Evolutionary conservation across 2,888 invertebrate genomes (phyloP).

Genomic region (Perdita meconis): DNA sequence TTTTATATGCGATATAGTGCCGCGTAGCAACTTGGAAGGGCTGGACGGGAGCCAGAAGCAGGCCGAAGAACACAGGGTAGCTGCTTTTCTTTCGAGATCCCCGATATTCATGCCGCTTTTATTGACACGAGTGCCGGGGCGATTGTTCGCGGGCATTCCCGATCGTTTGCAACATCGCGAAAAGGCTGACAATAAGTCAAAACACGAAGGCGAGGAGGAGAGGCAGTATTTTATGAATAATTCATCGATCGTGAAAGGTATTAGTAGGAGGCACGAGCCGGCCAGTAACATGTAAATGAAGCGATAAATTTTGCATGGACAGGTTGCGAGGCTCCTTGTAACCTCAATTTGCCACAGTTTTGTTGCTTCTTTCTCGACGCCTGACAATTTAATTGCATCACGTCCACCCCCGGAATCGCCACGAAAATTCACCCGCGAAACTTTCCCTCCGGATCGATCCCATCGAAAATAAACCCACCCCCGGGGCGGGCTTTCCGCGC

Average conservation of each 20-base stretch:
- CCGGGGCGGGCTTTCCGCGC: too few species aligned
- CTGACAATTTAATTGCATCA: constrained; percentile 52
- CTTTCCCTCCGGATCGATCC: background rate
- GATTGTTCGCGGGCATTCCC: constrained; percentile 56
- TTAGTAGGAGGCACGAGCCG: constrained; percentile 71
- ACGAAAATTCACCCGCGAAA: constrained; percentile 9
- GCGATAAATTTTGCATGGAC: constrained; percentile 76
- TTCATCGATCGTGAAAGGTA: constrained; percentile 73
- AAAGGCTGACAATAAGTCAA: constrained; percentile 74
- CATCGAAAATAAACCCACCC: background rate
- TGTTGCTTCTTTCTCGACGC: constrained; percentile 45
- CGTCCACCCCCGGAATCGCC: background rate
- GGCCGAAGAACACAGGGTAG: constrained; percentile 38
- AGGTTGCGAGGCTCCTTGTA: constrained; percentile 65
- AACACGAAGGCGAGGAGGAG: constrained; percentile 64
- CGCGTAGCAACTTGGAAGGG: constrained; percentile 16
- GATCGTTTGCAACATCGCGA: constrained; percentile 68
- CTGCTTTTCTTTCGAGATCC: constrained; percentile 38
- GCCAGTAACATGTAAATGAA: constrained; percentile 75
- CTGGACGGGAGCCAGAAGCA: constrained; percentile 53
- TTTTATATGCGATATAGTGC: constrained; percentile 22
- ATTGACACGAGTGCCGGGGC: constrained; percentile 55
- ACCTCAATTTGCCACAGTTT: constrained; percentile 70
- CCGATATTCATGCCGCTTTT: constrained; percentile 61
- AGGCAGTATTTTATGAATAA: constrained; percentile 72